Evolutionary conservation across 1,140 invertebrate genomes (phyloP).

Genomic region (Subanguina moxae): DNA sequence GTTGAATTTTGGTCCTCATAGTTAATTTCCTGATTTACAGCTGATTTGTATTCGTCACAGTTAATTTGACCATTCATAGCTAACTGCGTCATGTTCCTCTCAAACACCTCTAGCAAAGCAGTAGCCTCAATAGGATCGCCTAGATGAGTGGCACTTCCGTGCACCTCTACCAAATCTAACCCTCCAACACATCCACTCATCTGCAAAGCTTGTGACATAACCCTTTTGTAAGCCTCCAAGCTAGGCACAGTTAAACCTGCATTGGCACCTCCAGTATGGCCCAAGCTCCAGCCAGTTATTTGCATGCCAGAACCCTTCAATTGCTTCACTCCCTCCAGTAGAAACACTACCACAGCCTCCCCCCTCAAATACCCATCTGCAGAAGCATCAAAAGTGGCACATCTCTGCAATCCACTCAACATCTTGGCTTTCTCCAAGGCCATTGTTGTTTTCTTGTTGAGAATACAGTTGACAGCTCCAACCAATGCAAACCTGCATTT

Average conservation of each 20-base stretch:
- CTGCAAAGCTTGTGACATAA: conserved; percentile 79
- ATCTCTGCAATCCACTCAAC: conserved; percentile 78
- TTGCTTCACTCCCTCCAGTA: conserved; percentile 68
- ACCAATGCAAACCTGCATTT: conserved; percentile 85
- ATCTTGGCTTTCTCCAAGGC: conserved; percentile 78
- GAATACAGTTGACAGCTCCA: conserved; percentile 74
- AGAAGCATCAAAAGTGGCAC: conserved; percentile 82
- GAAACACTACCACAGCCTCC: conserved; percentile 77
- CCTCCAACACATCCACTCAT: conserved; percentile 72
- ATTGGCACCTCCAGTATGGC: conserved; percentile 40
- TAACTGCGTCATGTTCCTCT: neutral
- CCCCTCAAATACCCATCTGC: conserved; percentile 84
- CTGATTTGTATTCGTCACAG: neutral
- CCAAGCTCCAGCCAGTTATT: conserved; percentile 63
- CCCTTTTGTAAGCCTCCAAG: conserved; percentile 74
- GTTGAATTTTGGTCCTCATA: too few species aligned
- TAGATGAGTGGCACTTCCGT: conserved; percentile 82
- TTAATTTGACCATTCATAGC: neutral
- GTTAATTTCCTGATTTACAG: neutral
- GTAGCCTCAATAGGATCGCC: conserved; percentile 92
- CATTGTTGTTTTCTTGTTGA: conserved; percentile 79
- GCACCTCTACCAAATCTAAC: conserved; percentile 82
- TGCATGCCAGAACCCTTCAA: conserved; percentile 64
- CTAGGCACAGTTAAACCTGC: conserved; percentile 77
- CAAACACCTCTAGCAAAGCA: conserved; percentile 66